Base-by-base conservation (phyloP, 2,113 vertebrate genomes). In the Gallinago undulata region DNA sequence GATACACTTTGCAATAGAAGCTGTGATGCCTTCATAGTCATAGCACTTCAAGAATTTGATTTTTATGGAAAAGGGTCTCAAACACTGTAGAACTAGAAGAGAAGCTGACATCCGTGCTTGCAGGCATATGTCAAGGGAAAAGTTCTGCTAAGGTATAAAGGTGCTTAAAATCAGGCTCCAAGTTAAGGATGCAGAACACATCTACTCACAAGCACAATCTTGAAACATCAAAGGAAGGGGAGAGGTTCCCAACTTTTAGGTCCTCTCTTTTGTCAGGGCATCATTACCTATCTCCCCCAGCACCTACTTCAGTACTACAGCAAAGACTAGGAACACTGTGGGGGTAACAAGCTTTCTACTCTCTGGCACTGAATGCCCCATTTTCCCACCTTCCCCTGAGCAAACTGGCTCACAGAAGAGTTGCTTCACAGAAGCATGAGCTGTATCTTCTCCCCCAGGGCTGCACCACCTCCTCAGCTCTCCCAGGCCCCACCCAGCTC, bases 401-500 rank as follows among this genome's bases (percentile, higher is more conserved):
- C 77, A 53, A 73, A 67, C 3, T 15, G 51, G n/a, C 57, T 79
- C 77, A 14, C 22, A 35, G 15, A 19, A 11, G n/a, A 47, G 60
- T 76, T 95, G 94, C 67, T 90, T 76, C 96, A 95, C 3, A 0
- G 0, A 50, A 33, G 48, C 0, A 4, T 33, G 81, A 95, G 51
- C 45, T 90, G 68, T 45, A 84, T 70, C 80, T 90, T 82, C 83
- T 56, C 53, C 82, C 85, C 27, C 6, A 33, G 67, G 83, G 67
- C 75, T 88, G 83, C 27, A 60, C 53, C 86, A 35, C 39, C 21
- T 95, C 56, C 81, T n/a, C 39, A 50, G 39, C 19, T 73, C 82
- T 93, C 75, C 62, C 90, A 93, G 69, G 90, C 45, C 70, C 31
- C 96, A 93, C 82, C 92, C 82, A 51, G 64, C 25, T 31, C 22